Evolutionary conservation across 2,113 vertebrate species (phyloP).

Genomic region (Petroica traversi): DNA sequence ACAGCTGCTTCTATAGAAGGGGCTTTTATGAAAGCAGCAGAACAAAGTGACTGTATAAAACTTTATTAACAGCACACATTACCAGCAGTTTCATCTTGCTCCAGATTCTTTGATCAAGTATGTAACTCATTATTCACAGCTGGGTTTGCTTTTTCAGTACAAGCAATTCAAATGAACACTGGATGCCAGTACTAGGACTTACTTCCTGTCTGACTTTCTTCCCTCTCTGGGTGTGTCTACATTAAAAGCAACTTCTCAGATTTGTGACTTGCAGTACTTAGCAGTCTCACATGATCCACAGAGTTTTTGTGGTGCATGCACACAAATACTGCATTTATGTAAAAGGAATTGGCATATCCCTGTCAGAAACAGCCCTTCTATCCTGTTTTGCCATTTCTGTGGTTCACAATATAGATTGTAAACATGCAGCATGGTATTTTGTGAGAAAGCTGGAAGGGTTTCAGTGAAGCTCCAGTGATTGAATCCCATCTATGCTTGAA

Average conservation of each 20-base stretch:
- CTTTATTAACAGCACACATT: background rate
- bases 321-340: background rate
- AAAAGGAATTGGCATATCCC: background rate
- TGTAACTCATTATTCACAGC: conserved; percentile 3
- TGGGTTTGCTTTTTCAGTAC: background rate
- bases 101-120: background rate
- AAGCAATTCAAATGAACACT: background rate
- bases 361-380: background rate
- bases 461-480: background rate
- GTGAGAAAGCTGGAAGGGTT: background rate
- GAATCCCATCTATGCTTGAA: background rate
- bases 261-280: background rate
- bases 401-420: background rate
- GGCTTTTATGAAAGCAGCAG: background rate
- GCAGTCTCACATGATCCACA: background rate
- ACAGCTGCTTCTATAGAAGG: background rate
- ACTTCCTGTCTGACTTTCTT: background rate
- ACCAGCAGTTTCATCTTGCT: conserved; percentile 3
- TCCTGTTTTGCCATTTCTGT: background rate
- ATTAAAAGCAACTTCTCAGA: background rate
- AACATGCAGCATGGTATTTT: background rate
- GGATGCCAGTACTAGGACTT: background rate
- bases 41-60: background rate
- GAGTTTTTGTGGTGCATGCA: background rate
- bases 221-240: background rate